Conservation (phyloP, 2,113 vertebrate genomes). For the Poeciliopsis prolifica region DNA sequence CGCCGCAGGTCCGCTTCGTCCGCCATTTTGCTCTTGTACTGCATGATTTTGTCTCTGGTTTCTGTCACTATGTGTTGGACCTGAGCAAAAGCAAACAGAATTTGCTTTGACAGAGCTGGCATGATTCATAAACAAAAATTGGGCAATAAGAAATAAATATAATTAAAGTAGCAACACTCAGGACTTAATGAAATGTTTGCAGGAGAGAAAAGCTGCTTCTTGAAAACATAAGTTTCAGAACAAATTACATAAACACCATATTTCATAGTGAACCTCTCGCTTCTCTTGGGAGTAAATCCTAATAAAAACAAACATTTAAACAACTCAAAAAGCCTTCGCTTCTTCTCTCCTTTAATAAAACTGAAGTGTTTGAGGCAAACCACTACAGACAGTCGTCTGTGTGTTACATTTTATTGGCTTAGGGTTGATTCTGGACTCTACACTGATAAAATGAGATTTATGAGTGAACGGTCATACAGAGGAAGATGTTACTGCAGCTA, state of each 20-base stretch:
- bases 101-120: background rate
- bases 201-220: no score
- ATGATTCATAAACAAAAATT: background rate
- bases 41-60: constrained; percentile 94
- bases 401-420: no score
- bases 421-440: background rate
- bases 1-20: constrained; percentile 92
- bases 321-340: no score
- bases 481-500: background rate
- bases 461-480: background rate
- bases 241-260: no score
- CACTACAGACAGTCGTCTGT: no score
- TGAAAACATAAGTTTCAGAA: no score
- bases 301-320: no score
- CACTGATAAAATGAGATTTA: background rate
- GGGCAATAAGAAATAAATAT: background rate
- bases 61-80: constrained; percentile 93
- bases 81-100: constrained; percentile 30
- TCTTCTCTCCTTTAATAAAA: no score
- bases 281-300: no score
- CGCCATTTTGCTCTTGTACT: constrained; percentile 91
- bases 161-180: background rate
- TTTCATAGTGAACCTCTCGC: no score
- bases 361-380: no score
- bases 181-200: no score